Percentiles rank a stretch among this genome's conserved stretches.
phyloP scores from a whole-genome alignment of 2,888 invertebrate genomes.

The Lithophane socia region DNA sequence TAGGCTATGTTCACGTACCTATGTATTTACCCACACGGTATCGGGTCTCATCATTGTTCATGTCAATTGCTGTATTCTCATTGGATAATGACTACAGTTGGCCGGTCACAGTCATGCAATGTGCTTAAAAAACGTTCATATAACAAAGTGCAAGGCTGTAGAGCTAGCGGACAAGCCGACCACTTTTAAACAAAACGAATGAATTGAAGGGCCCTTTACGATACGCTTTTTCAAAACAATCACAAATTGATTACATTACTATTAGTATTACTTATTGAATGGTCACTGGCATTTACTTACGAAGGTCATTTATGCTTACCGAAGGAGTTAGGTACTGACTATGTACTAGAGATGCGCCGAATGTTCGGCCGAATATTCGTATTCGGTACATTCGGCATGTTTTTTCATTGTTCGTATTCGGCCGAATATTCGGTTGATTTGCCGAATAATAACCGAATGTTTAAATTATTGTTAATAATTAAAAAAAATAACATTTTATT shows the following conservation, averaged over 20 bases:
- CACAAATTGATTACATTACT: slow-evolving; percentile 32
- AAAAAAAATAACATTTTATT: no score
- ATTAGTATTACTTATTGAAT: slow-evolving; percentile 18
- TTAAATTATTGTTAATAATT: no score
- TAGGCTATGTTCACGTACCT: slow-evolving; percentile 67
- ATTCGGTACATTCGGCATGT: no score
- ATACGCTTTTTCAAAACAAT: slow-evolving; percentile 55
- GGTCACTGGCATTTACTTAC: slow-evolving; percentile 12
- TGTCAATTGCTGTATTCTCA: slow-evolving; percentile 81
- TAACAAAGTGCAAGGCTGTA: slow-evolving; percentile 79
- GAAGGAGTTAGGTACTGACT: neutral
- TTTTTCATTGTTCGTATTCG: no score
- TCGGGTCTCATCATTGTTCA: slow-evolving; percentile 82
- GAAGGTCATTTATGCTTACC: slow-evolving; percentile 28
- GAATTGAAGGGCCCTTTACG: slow-evolving; percentile 62
- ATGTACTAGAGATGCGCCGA: no score
- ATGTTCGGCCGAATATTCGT: no score
- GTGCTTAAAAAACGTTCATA: slow-evolving; percentile 76
- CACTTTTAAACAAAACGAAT: slow-evolving; percentile 45
- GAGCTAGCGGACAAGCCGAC: slow-evolving; percentile 36
- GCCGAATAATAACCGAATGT: no score
- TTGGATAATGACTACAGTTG: slow-evolving; percentile 78
- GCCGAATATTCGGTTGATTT: no score
- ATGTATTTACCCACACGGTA: slow-evolving; percentile 74
- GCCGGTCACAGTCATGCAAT: slow-evolving; percentile 74